These are phyloP conservation scores for Tethya wilhelma DNA, from an alignment of 37 sponge, comb jelly and placozoan genomes.

Conservation along the genomic window DNA sequence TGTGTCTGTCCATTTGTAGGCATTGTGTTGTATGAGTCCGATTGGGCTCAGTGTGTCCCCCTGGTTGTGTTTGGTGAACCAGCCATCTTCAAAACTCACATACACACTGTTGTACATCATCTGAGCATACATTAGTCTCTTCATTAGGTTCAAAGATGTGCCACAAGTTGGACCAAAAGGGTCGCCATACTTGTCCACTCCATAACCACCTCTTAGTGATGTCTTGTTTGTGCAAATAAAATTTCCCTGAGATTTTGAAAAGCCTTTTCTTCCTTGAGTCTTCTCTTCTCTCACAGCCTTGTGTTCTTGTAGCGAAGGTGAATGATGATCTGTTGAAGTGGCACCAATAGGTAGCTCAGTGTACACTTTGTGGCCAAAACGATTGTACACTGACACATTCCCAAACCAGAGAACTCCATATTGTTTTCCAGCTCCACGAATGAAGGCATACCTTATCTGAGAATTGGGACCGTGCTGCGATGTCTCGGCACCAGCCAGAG, in stretches of 20 bases:
- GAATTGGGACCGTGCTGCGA: slow-evolving; percentile 58
- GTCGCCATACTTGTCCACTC: neutral
- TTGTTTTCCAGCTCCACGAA: slow-evolving; percentile 65
- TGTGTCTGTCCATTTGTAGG: slow-evolving; percentile 23
- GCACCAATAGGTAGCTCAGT: neutral
- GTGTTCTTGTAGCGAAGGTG: neutral
- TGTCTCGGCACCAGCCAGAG: slow-evolving; percentile 59
- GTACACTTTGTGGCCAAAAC: slow-evolving; percentile 56
- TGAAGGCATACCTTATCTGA: slow-evolving; percentile 56
- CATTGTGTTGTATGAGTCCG: slow-evolving; percentile 47
- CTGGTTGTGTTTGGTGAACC: slow-evolving; percentile 31
- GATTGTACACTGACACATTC: slow-evolving; percentile 66
- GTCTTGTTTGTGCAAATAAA: neutral
- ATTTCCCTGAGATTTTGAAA: neutral
- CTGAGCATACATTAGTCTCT: slow-evolving; percentile 61
- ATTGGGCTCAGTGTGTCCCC: slow-evolving; percentile 30
- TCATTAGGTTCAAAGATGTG: slow-evolving; percentile 62
- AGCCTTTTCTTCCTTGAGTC: neutral
- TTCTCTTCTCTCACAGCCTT: neutral
- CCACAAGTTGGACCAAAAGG: slow-evolving; percentile 54
- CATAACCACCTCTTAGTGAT: neutral
- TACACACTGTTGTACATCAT: slow-evolving; percentile 64
- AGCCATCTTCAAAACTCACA: slow-evolving; percentile 52
- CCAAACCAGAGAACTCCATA: slow-evolving; percentile 71
- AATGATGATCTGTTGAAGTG: neutral